These are phyloP conservation scores for Falcaria lacertinaria DNA, from an alignment of 2,888 invertebrate species.

Conservation along the genomic window DNA sequence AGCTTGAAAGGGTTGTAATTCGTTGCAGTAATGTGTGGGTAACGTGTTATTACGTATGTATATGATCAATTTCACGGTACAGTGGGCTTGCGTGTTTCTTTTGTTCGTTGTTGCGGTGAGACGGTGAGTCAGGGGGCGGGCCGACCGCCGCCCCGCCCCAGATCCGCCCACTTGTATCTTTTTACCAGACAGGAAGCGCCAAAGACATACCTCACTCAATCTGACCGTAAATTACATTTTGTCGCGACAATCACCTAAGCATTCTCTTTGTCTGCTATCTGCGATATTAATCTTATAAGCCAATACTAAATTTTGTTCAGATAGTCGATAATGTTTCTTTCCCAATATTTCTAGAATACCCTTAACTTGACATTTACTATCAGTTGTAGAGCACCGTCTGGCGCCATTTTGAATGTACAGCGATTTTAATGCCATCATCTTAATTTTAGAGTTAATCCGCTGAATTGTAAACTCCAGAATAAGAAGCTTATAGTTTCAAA, in stretches of 20 bases:
- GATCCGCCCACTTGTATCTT: not conserved
- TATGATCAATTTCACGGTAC: conserved; percentile 36
- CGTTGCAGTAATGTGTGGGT: conserved; percentile 4
- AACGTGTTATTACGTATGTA: conserved; percentile 33
- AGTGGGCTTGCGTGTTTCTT: conserved; percentile 27
- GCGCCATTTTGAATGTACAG: too few species aligned
- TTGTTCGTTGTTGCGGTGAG: conserved; percentile 23
- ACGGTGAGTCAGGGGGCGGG: conserved; percentile 1
- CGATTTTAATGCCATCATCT: too few species aligned
- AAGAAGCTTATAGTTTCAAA: too few species aligned
- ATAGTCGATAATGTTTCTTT: too few species aligned
- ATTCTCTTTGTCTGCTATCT: not conserved
- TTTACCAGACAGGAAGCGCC: too few species aligned
- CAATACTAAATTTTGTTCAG: too few species aligned
- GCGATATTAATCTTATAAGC: not conserved
- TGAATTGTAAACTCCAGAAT: too few species aligned
- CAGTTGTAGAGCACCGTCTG: too few species aligned
- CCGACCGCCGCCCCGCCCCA: not conserved
- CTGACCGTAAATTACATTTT: not conserved
- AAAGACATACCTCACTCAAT: not conserved
- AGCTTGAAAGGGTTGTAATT: not conserved
- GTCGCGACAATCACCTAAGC: not conserved
- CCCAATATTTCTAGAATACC: too few species aligned
- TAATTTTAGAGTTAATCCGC: too few species aligned
- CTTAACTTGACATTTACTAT: too few species aligned